These are phyloP conservation scores for Leptinotarsa juncta DNA, from an alignment of 2,888 invertebrate species.

Conservation along the genomic window DNA sequence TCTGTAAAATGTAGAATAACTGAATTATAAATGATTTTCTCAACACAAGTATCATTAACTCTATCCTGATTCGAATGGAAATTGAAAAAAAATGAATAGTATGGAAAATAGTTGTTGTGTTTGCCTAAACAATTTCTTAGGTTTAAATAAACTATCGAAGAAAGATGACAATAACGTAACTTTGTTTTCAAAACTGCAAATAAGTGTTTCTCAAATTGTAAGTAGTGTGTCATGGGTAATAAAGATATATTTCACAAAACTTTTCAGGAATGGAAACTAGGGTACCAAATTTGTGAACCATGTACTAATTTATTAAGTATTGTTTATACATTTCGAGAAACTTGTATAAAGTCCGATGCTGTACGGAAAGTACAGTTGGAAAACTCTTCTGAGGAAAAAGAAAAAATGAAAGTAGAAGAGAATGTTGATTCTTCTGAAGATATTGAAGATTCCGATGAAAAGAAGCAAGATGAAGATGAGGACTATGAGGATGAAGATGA, in stretches of 20 bases:
- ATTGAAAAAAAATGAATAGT: background rate
- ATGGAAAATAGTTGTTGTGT: constrained; percentile 44
- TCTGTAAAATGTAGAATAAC: too few species aligned
- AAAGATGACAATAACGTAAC: constrained; percentile 45
- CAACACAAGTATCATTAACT: too few species aligned
- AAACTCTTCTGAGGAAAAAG: constrained; percentile 19
- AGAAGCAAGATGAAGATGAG: constrained; percentile 37
- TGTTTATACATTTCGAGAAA: constrained; percentile 49
- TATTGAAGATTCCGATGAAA: constrained; percentile 28
- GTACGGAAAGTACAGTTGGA: constrained; percentile 39
- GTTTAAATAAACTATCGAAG: constrained; percentile 42
- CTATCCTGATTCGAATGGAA: background rate
- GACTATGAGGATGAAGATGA: constrained; percentile 31
- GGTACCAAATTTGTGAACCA: constrained; percentile 48
- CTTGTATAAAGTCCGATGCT: constrained; percentile 49
- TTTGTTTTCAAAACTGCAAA: constrained; percentile 43
- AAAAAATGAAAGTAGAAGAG: constrained; percentile 24
- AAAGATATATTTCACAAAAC: background rate
- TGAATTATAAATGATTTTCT: too few species aligned
- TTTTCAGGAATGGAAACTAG: constrained; percentile 46
- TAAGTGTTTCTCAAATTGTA: constrained; percentile 49
- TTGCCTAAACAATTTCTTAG: constrained; percentile 45
- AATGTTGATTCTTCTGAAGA: constrained; percentile 18
- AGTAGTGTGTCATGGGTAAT: constrained; percentile 26
- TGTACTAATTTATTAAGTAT: constrained; percentile 50